Percentiles rank a stretch among this genome's conserved stretches.
These are phyloP conservation scores for Eulemur mongoz DNA, from an alignment of 2,797 vertebrate genomes.

Conservation along the genomic window DNA sequence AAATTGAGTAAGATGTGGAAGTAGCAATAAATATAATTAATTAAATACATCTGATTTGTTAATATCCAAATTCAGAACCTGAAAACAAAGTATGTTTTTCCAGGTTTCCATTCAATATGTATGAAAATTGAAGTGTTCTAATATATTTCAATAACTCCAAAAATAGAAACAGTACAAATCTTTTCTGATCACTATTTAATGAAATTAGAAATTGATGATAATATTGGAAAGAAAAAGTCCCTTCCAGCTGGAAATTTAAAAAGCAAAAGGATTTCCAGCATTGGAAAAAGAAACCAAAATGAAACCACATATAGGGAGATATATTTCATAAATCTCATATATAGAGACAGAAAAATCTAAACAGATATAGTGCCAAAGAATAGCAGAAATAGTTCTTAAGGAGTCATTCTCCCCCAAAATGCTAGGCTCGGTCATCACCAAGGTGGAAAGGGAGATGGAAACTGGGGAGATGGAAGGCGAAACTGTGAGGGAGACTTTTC, in stretches of 20 bases:
- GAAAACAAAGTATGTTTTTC: background rate
- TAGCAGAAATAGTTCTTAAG: background rate
- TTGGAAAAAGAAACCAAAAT: background rate
- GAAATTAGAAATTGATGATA: background rate
- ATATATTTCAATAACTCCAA: background rate
- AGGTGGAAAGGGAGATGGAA: background rate
- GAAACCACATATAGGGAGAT: background rate
- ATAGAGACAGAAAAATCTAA: background rate
- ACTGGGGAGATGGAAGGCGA: background rate
- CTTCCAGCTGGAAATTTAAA: background rate
- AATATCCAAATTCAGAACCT: background rate
- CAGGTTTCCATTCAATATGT: background rate
- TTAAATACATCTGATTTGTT: background rate
- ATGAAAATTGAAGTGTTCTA: background rate
- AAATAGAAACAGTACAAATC: background rate
- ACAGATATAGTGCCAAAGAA: background rate
- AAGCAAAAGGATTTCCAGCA: background rate
- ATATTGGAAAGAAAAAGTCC: background rate
- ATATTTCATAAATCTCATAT: background rate
- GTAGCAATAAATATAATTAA: background rate
- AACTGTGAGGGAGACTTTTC: background rate
- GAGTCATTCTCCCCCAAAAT: background rate
- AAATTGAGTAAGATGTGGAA: background rate
- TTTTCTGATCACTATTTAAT: background rate
- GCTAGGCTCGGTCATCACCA: background rate